A percentile compares a stretch with the other conserved stretches of the same genome.
Conservation (phyloP, 2,797 vertebrate genomes). For the Tokudaia tokunoshimensis region DNA sequence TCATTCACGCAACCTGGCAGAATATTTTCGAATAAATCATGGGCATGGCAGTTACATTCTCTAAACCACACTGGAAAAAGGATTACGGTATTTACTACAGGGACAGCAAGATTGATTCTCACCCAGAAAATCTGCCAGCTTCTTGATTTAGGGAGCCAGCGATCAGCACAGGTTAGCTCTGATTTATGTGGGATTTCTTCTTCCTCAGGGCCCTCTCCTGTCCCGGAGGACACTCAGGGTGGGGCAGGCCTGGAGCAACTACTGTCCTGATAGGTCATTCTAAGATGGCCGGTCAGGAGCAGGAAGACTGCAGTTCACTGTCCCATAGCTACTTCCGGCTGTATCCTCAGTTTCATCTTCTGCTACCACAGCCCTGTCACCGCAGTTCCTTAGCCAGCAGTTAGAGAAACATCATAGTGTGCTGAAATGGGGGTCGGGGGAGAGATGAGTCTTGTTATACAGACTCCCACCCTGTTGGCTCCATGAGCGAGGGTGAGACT, state of each 20-base stretch:
- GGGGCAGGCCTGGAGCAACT: neutral
- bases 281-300: neutral
- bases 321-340: rapidly evolving
- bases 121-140: constrained; percentile 87
- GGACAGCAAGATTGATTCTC: constrained; percentile 89
- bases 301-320: rapidly evolving
- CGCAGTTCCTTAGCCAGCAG: neutral
- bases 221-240: neutral
- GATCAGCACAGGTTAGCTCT: constrained; percentile 85
- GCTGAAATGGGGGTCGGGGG: neutral
- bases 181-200: constrained; percentile 84
- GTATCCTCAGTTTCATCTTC: rapidly evolving
- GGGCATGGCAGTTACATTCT: constrained; percentile 85
- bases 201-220: constrained; percentile 35
- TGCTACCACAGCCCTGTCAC: neutral
- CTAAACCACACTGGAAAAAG: constrained; percentile 84
- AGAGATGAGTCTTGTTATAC: neutral
- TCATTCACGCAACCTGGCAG: constrained; percentile 79
- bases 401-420: rapidly evolving
- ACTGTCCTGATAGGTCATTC: neutral
- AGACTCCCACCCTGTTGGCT: neutral
- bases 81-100: constrained; percentile 88
- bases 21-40: constrained; percentile 88
- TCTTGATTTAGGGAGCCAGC: constrained; percentile 88
- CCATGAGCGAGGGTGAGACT: neutral